phyloP scores from a whole-genome alignment of 2,888 invertebrate genomes.

The Tetheella fluctuosa region DNA sequence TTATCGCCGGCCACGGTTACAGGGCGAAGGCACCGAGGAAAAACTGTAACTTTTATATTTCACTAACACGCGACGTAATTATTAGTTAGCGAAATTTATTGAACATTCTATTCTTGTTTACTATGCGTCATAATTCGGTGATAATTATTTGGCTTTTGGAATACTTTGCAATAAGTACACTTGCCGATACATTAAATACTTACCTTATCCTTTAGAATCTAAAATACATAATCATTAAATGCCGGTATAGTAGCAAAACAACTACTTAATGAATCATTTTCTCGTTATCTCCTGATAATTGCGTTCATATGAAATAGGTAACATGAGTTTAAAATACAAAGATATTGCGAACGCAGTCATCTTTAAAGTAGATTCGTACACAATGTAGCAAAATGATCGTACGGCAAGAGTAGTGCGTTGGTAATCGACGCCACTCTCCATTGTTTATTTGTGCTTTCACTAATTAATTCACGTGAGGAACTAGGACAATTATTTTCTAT shows the following conservation, averaged over 20 bases:
- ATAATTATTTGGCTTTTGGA: too few species aligned
- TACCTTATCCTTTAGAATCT: too few species aligned
- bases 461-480: conserved; percentile 10
- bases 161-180: too few species aligned
- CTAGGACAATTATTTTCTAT: conserved; percentile 1
- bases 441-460: not conserved
- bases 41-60: not conserved
- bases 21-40: not conserved
- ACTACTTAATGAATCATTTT: not conserved
- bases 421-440: not conserved
- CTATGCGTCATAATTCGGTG: not conserved
- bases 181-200: too few species aligned
- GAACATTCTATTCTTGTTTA: not conserved
- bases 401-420: not conserved
- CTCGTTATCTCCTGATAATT: not conserved
- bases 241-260: not conserved
- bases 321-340: not conserved
- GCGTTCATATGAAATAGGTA: not conserved
- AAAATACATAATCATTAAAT: too few species aligned
- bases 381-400: not conserved
- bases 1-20: not conserved
- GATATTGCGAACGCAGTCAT: not conserved
- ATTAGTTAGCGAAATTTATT: conserved; percentile 1
- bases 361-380: not conserved
- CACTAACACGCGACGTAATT: not conserved